These are phyloP conservation scores for Callosobruchus maculatus DNA, from an alignment of 2,888 invertebrate genomes.

Conservation along the genomic window DNA sequence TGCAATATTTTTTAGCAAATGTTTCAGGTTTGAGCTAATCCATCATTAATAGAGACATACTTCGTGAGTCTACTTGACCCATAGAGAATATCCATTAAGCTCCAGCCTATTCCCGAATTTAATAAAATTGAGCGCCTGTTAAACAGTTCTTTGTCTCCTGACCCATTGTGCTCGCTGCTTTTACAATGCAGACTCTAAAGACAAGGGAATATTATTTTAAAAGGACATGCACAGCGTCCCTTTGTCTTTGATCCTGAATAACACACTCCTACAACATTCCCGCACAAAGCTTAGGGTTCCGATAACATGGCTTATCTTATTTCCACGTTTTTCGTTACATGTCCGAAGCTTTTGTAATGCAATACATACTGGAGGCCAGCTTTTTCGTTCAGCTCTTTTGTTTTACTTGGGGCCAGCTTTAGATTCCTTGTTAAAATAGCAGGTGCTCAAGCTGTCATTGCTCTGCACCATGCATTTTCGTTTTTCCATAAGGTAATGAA, in stretches of 20 bases:
- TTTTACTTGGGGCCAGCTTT: background rate
- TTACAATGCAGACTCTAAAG: background rate
- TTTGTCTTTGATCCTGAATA: background rate
- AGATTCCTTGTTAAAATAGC: too few species aligned
- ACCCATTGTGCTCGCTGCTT: background rate
- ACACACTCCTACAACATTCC: background rate
- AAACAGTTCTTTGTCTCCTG: background rate
- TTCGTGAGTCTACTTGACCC: too few species aligned
- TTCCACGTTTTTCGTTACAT: background rate
- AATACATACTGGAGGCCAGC: background rate
- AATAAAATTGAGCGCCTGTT: background rate
- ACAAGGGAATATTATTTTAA: background rate
- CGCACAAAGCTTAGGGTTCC: background rate
- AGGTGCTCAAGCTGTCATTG: too few species aligned
- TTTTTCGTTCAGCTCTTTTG: background rate
- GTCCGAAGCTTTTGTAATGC: background rate
- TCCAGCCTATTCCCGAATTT: background rate
- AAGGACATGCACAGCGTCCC: background rate
- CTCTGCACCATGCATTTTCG: too few species aligned
- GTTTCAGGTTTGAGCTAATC: too few species aligned
- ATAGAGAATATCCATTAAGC: background rate
- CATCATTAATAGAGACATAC: too few species aligned
- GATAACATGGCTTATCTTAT: background rate
- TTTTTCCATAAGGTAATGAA: too few species aligned
- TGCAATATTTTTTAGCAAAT: too few species aligned